Conservation (phyloP, 2,113 vertebrate species). For the Trematomus loennbergii region DNA sequence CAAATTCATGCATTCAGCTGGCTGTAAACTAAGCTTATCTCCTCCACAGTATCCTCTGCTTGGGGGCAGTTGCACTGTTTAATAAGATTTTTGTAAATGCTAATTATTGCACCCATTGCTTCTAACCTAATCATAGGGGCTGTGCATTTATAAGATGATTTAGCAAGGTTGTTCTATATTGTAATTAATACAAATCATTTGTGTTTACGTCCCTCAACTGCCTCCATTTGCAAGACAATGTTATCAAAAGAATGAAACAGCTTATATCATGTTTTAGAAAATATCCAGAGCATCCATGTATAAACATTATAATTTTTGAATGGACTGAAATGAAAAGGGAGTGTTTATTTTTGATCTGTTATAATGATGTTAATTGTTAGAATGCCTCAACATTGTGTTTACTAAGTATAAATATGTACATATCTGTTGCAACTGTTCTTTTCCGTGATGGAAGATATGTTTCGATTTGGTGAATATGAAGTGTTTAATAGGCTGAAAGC, state of each 20-base stretch:
- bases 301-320: constrained; percentile 49
- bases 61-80: constrained; percentile 24
- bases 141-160: constrained; percentile 38
- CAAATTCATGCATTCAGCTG: constrained; percentile 57
- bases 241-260: constrained; percentile 33
- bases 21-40: constrained; percentile 36
- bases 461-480: constrained; percentile 56
- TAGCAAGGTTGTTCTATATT: constrained; percentile 41
- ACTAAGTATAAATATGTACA: constrained; percentile 66
- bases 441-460: constrained; percentile 23
- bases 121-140: constrained; percentile 67
- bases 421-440: constrained; percentile 61
- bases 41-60: constrained; percentile 19
- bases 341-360: constrained; percentile 61
- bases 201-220: constrained; percentile 65
- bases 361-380: constrained; percentile 42
- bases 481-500: constrained; percentile 70
- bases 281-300: neutral
- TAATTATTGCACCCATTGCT: constrained; percentile 54
- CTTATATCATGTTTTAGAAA: constrained; percentile 44
- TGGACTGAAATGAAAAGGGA: constrained; percentile 37
- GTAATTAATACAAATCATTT: constrained; percentile 52
- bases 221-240: constrained; percentile 73
- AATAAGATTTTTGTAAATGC: constrained; percentile 58
- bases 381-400: constrained; percentile 47